Evolutionary conservation across 2,113 vertebrate species (phyloP).

Genomic region (Excalfactoria chinensis): DNA sequence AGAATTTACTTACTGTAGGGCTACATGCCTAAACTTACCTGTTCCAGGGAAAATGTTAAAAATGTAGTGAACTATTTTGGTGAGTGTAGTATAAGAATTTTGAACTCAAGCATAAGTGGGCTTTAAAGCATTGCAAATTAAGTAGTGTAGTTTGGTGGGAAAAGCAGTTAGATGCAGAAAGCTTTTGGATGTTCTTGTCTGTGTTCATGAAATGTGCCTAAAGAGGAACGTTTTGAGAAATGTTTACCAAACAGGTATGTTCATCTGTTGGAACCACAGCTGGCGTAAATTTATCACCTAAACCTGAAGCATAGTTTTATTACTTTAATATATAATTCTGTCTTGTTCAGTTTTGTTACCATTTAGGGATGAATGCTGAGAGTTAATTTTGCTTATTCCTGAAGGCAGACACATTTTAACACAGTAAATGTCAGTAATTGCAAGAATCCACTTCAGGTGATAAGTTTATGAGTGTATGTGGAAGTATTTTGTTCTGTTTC

Average conservation of each 20-base stretch:
- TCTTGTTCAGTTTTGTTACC: neutral
- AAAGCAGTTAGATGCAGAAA: neutral
- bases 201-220: neutral
- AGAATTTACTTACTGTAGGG: constrained; percentile 15
- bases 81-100: neutral
- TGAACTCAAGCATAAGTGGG: neutral
- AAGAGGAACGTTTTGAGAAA: neutral
- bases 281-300: neutral
- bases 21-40: neutral
- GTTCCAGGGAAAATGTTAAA: neutral
- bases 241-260: neutral
- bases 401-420: neutral
- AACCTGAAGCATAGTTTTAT: neutral
- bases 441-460: neutral
- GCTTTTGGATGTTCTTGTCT: neutral
- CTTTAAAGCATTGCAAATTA: neutral
- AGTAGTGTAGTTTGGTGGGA: neutral
- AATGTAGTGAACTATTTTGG: neutral
- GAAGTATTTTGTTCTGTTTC: neutral
- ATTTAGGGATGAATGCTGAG: neutral
- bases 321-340: neutral
- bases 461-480: neutral
- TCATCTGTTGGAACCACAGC: neutral
- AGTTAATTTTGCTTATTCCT: neutral
- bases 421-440: neutral